Evolutionary conservation across 2,797 vertebrate genomes (phyloP).

Genomic region (Antrozous pallidus): DNA sequence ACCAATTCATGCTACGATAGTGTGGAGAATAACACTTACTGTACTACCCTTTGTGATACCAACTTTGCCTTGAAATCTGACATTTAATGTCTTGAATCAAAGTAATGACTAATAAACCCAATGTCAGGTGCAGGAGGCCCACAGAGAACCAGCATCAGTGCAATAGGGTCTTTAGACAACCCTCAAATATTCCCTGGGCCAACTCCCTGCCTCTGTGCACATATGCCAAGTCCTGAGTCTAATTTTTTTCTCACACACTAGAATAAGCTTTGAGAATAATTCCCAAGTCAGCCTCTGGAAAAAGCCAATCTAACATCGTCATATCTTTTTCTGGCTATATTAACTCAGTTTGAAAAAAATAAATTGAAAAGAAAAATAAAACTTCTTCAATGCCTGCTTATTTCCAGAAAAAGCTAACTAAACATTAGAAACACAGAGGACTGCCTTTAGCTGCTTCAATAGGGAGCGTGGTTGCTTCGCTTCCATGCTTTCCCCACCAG

Average conservation of each 20-base stretch:
- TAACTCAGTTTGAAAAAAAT: neutral
- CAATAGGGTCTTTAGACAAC: neutral
- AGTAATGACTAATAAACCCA: neutral
- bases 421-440: neutral
- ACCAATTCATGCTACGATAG: neutral
- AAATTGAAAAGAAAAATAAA: neutral
- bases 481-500: neutral
- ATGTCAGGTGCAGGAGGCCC: neutral
- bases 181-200: neutral
- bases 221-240: neutral
- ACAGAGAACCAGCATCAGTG: neutral
- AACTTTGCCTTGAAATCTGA: neutral
- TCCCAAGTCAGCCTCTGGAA: neutral
- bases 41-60: rapidly evolving
- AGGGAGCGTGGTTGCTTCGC: neutral
- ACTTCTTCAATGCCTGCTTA: neutral
- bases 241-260: neutral
- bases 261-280: neutral
- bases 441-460: neutral
- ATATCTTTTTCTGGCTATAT: neutral
- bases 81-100: neutral
- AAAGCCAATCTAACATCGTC: neutral
- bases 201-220: neutral
- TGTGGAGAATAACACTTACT: neutral
- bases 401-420: neutral